Base-by-base conservation (phyloP, 2,113 vertebrate species). In the Dipodomys merriami region DNA sequence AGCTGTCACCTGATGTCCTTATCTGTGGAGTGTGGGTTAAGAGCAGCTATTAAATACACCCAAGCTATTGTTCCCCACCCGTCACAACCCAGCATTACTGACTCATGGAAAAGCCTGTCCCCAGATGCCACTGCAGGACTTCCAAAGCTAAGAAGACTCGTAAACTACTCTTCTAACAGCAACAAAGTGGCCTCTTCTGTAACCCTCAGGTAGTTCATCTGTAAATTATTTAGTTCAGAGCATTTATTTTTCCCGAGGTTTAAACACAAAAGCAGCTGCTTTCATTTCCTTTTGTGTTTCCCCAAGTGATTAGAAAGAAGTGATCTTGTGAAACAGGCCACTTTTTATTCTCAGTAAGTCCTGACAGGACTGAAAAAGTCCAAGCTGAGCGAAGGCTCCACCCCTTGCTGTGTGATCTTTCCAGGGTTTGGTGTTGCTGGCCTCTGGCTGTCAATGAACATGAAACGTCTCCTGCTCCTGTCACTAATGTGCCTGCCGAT, bases 1-100 rank as follows among this genome's bases (percentile, higher is more conserved):
- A 94, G 95, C 77, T 64, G 69, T 92, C 91, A 74, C 88, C 94
- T 94, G 91, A 86, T 73, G 92, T 74, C 83, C 92, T 96, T 94
- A 94, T 96, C 92, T 95, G 83, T 30, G 95, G 95, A 92, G 80
- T 29, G 91, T 95, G 49, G 8, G 9, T 60, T 83, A 88, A 95
- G 53, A 64, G 29, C 68, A 94, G 81, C 62, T 39, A 73, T 90
- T 96, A 91, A 49, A 91, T 76, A 84, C 79, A 94, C 92, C 76
- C 87, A 73, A 30, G n/a, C 83, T 46, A 95, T 91, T 92, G 91
- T 94, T 90, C 87, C 78, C 86, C 80, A 71, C 91, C 92, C 87
- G 67, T 82, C 68, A 84, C 94, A 90, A 57, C 29, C 53, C 64
- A 60, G 72, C 49, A 84, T 88, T 62, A 83, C 81, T 96, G 96